Conservation (phyloP, 2,888 invertebrate species). For the Cinara cedri region DNA sequence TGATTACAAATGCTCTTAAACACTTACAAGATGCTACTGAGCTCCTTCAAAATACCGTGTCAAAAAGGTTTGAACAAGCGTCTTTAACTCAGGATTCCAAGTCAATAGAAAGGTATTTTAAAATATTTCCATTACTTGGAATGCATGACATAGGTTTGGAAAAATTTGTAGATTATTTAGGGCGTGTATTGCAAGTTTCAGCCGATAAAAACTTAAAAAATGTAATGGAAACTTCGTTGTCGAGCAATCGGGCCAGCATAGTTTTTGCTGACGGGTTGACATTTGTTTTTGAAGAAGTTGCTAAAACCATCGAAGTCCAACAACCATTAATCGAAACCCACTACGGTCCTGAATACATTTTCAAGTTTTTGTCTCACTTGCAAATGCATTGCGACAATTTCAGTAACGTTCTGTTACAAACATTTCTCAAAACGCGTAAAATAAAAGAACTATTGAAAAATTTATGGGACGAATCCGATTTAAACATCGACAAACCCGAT, state of each 20-base stretch:
- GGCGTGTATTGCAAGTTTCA: conserved; percentile 70
- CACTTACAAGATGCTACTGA: conserved; percentile 78
- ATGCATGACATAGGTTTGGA: conserved; percentile 88
- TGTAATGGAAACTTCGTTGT: conserved; percentile 28
- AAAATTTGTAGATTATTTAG: conserved; percentile 85
- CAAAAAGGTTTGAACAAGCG: conserved; percentile 87
- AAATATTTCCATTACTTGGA: conserved; percentile 93
- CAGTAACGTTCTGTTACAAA: conserved; percentile 65
- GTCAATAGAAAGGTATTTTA: conserved; percentile 92
- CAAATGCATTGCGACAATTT: conserved; percentile 79
- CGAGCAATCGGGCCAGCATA: conserved; percentile 71
- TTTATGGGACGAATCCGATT: conserved; percentile 53
- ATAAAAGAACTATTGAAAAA: conserved; percentile 58
- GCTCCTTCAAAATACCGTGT: conserved; percentile 74
- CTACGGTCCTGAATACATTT: conserved; percentile 80
- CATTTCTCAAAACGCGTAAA: conserved; percentile 75
- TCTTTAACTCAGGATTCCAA: conserved; percentile 85
- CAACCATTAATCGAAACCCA: conserved; percentile 88
- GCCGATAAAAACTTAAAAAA: conserved; percentile 30
- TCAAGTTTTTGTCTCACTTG: conserved; percentile 74
- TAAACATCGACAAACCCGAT: conserved; percentile 69
- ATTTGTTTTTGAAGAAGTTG: conserved; percentile 83
- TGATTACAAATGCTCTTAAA: conserved; percentile 74
- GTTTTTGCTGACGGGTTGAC: conserved; percentile 86
- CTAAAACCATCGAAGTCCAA: conserved; percentile 82